phyloP scores from a whole-genome alignment of 53 echinoderm and acorn worm species.

The Stichopus horrens region DNA sequence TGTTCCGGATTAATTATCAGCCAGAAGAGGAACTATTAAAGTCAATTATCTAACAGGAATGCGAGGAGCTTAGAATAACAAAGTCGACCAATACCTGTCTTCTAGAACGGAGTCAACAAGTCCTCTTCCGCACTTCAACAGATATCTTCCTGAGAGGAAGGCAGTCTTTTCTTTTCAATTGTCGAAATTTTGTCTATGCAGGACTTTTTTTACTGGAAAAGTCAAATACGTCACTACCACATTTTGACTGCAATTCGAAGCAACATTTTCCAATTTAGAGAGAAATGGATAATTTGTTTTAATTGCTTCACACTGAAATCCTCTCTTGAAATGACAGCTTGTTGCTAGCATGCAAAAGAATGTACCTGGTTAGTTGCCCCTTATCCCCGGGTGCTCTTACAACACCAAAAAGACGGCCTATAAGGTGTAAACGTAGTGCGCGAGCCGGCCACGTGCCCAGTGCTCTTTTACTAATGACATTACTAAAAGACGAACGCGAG shows the following conservation, averaged over 20 bases:
- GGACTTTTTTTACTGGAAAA: neutral
- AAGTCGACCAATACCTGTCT: too few species aligned
- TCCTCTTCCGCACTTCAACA: neutral
- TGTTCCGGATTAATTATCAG: neutral
- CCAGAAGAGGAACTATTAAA: too few species aligned
- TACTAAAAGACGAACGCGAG: slow-evolving; percentile 34
- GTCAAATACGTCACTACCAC: neutral
- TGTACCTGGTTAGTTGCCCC: slow-evolving; percentile 2
- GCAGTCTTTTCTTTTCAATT: neutral
- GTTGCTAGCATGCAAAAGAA: slow-evolving; percentile 34
- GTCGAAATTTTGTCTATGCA: neutral
- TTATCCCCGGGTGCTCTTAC: slow-evolving; percentile 8
- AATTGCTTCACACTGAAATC: slow-evolving; percentile 19
- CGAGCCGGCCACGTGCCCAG: slow-evolving; percentile 37
- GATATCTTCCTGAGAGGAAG: slow-evolving; percentile 1
- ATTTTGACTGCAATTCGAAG: neutral
- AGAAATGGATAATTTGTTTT: slow-evolving; percentile 17
- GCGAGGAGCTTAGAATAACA: too few species aligned
- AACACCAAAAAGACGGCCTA: neutral
- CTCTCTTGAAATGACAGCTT: slow-evolving; percentile 42
- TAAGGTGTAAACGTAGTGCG: slow-evolving; percentile 34
- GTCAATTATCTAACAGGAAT: too few species aligned
- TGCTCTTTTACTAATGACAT: slow-evolving; percentile 44
- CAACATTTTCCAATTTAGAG: neutral
- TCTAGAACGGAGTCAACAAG: neutral